Conservation (phyloP, 1,140 invertebrate species). For the Nixonia krombeini region DNA sequence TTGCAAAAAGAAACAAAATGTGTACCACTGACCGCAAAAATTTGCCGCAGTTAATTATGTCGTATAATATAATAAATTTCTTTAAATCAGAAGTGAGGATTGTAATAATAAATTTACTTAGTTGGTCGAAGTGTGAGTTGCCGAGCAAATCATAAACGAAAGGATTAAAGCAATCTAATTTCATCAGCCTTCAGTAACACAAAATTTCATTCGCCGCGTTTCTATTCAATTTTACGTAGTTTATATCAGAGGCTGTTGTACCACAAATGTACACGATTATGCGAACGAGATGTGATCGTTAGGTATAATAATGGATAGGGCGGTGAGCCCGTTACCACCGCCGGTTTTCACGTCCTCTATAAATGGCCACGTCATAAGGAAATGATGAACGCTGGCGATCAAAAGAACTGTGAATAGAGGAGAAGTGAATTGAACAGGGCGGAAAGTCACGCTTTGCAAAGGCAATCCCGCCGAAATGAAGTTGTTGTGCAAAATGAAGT, state of each 20-base stretch:
- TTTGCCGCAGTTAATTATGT: too few species aligned
- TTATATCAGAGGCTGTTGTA: neutral
- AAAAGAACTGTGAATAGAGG: constrained; percentile 17
- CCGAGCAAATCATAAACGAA: neutral
- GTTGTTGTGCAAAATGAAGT: constrained; percentile 15
- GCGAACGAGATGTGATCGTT: constrained; percentile 11
- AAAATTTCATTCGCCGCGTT: neutral
- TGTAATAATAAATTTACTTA: too few species aligned
- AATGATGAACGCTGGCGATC: constrained; percentile 17
- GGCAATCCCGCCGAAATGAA: constrained; percentile 10
- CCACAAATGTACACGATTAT: constrained; percentile 9
- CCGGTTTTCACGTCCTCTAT: constrained; percentile 6
- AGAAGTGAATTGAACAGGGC: constrained; percentile 15
- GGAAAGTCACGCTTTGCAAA: constrained; percentile 4
- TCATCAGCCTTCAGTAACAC: neutral
- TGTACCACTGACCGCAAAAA: too few species aligned
- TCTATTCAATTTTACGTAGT: neutral
- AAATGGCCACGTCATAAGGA: constrained; percentile 18
- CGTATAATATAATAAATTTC: too few species aligned
- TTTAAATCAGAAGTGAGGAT: too few species aligned
- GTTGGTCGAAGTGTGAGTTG: too few species aligned
- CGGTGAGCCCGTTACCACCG: neutral
- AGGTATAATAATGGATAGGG: constrained; percentile 4
- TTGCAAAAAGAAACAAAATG: too few species aligned
- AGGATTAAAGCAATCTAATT: neutral